Evolutionary conservation across 2,888 invertebrate species (phyloP).

Genomic region (Halictus quadricinctus): DNA sequence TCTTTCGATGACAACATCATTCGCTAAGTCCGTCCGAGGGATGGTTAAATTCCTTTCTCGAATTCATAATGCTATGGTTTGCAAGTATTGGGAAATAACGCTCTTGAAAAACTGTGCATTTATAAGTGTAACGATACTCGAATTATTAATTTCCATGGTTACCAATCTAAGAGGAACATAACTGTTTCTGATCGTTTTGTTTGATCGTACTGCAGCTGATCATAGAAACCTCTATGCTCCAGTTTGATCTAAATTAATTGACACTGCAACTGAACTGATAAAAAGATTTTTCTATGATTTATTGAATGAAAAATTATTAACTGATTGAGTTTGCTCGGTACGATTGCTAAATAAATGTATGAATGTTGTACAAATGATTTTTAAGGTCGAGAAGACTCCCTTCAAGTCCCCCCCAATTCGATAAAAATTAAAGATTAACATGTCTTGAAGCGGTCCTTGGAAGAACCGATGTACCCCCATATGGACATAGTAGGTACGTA

Average conservation of each 20-base stretch:
- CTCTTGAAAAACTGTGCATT: not conserved
- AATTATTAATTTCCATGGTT: not conserved
- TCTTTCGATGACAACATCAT: not conserved
- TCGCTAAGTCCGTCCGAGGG: not conserved
- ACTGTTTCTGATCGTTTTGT: not conserved
- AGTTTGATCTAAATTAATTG: no score
- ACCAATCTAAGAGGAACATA: not conserved
- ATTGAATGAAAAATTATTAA: no score
- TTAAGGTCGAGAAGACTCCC: not conserved
- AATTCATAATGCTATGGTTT: not conserved
- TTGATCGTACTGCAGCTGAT: not conserved
- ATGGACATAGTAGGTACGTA: not conserved
- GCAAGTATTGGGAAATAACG: not conserved
- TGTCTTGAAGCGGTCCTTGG: not conserved
- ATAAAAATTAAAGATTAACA: not conserved
- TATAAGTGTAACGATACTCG: not conserved
- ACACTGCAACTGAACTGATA: no score
- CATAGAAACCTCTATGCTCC: not conserved
- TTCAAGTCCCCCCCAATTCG: not conserved
- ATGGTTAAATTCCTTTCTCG: not conserved
- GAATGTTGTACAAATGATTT: not conserved
- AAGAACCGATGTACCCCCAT: not conserved
- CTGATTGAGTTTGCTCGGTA: no score
- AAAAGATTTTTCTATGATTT: no score
- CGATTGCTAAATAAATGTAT: not conserved